Conservation (phyloP, 2,888 invertebrate genomes). For the Dastarcus helophoroides region DNA sequence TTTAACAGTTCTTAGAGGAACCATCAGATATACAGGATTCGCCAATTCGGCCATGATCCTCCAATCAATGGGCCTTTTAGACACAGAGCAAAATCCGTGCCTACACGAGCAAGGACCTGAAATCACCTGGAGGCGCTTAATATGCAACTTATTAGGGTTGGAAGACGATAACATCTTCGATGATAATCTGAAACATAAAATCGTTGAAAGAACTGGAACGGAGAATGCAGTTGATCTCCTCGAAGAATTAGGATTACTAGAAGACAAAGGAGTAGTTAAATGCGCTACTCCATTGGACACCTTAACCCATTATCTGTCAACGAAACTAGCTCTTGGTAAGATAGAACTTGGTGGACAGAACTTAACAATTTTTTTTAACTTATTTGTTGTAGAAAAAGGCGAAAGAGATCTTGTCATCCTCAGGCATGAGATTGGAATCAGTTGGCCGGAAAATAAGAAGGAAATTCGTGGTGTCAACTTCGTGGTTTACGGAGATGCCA, state of each 20-base stretch:
- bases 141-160: constrained; percentile 76
- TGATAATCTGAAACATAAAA: constrained; percentile 78
- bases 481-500: constrained; percentile 73
- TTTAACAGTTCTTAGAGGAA: constrained; percentile 84
- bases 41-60: constrained; percentile 78
- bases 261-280: constrained; percentile 73
- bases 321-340: constrained; percentile 65
- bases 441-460: constrained; percentile 77
- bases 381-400: constrained; percentile 47
- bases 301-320: constrained; percentile 76
- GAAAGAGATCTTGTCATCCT: constrained; percentile 93
- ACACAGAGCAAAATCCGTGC: constrained; percentile 72
- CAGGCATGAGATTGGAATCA: constrained; percentile 84
- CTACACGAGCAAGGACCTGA: constrained; percentile 94
- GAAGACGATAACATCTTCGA: constrained; percentile 80
- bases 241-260: constrained; percentile 78
- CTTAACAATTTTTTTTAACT: constrained; percentile 7
- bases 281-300: constrained; percentile 84
- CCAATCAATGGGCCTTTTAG: constrained; percentile 78
- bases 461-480: constrained; percentile 78
- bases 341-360: no score
- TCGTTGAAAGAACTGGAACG: constrained; percentile 68
- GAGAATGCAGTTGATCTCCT: constrained; percentile 60
- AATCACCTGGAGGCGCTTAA: constrained; percentile 83
- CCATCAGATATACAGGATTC: constrained; percentile 83